These are phyloP conservation scores for Sebastes iracundus DNA, from an alignment of 2,797 vertebrate species.

Conservation along the genomic window DNA sequence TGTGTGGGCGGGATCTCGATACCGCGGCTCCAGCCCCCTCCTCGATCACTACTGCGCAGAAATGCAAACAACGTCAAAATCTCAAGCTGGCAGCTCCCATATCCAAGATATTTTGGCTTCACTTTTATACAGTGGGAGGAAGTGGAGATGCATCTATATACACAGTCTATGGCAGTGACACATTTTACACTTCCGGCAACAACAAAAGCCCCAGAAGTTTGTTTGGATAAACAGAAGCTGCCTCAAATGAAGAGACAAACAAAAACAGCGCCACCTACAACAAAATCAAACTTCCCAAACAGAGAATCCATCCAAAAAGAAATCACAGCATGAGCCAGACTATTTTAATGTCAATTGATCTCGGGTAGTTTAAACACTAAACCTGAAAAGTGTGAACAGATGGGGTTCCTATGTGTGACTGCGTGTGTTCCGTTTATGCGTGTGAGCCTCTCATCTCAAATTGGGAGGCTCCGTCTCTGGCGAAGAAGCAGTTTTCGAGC, in stretches of 20 bases:
- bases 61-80: too few species aligned
- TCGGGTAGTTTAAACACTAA: conserved; percentile 30
- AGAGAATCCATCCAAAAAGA: not conserved
- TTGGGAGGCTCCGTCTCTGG: conserved; percentile 19
- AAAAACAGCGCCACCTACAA: not conserved
- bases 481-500: conserved; percentile 24
- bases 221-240: not conserved
- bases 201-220: not conserved
- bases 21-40: too few species aligned
- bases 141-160: too few species aligned
- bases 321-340: not conserved
- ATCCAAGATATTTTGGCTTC: too few species aligned
- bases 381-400: conserved; percentile 60
- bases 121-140: too few species aligned
- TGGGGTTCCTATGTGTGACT: conserved; percentile 38
- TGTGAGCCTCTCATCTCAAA: conserved; percentile 40
- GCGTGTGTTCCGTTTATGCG: conserved; percentile 16
- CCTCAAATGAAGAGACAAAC: not conserved
- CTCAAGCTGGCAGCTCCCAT: too few species aligned
- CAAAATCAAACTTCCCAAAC: not conserved
- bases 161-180: not conserved
- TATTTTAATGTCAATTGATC: conserved; percentile 31
- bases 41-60: too few species aligned
- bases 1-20: too few species aligned
- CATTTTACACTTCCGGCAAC: not conserved